Evolutionary conservation across 1,140 invertebrate species (phyloP), one percentile per base, ranked within the genome.

Genomic region (Drosophila saltans): DNA sequence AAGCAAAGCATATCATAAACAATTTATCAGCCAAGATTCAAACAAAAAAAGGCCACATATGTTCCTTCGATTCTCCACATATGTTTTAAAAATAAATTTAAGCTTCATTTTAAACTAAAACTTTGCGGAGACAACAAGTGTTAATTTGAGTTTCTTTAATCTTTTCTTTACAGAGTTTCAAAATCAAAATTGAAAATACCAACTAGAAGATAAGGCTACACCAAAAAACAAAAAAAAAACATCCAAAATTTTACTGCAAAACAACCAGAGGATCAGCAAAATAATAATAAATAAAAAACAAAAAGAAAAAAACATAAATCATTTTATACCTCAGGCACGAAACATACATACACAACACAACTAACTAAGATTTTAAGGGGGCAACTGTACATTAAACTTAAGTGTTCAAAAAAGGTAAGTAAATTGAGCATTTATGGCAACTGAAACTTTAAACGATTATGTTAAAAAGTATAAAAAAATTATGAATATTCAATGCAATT

Each of bases 311-410:
- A 76, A 60, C 75, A 75, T 71, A 82, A 90, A 91, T 90, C 72
- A 91, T 85, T 86, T 91, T 86, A 91, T 91, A 91, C 90, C 90
- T 91, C 90, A 89, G 65, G 59, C 67, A 30, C 21, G 36, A 41
- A 52, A 61, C 56, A 41, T 33, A 72, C 58, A 80, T 75, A 72
- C 73, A 59, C 65, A 80, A 71, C 70, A 82, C 52, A 88, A 59
- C 64, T 52, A 74, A 69, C 83, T 91, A 78, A 88, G 62, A 72
- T 61, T 86, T 59, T 59, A 59, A 90, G 84, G 77, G 58, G 68
- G 71, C 72, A 91, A 89, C 80, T 91, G 90, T 89, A 89, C 82
- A 91, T 83, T 89, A 90, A 91, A 91, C 86, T 91, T 91, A 91
- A 89, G 90, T 90, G 90, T 91, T 91, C 80, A 89, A 89, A 91